Percentiles rank a stretch among this genome's conserved stretches.
phyloP scores from a whole-genome alignment of 35 echinoderm and acorn worm species.

The Strongylocentrotus purpuratus region DNA sequence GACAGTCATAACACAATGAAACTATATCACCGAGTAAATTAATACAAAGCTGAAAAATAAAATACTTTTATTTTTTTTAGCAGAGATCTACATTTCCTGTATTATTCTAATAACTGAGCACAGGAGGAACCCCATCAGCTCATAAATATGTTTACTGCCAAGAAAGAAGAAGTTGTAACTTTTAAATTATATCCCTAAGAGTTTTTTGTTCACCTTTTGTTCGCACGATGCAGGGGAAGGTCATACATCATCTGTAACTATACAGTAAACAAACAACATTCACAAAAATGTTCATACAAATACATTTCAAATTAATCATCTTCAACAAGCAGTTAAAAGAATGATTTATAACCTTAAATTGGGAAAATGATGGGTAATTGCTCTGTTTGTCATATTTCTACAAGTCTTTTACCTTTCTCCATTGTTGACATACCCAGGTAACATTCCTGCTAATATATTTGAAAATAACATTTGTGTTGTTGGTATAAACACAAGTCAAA shows the following conservation, averaged over 20 bases:
- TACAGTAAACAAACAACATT: background rate
- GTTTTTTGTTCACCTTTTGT: too few species aligned
- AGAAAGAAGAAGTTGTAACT: too few species aligned
- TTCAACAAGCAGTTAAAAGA: background rate
- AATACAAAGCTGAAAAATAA: too few species aligned
- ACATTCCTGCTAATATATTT: background rate
- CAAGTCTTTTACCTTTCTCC: background rate
- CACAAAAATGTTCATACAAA: background rate
- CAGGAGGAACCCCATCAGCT: too few species aligned
- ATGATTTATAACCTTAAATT: background rate
- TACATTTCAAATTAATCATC: background rate
- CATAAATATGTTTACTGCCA: too few species aligned
- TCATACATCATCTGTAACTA: background rate
- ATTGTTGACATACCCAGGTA: background rate
- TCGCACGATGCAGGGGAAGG: background rate
- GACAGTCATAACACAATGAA: too few species aligned
- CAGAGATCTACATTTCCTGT: too few species aligned
- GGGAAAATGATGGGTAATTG: background rate
- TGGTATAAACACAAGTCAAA: background rate
- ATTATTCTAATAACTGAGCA: too few species aligned
- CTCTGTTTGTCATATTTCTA: background rate
- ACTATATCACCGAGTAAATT: too few species aligned
- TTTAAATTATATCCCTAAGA: too few species aligned
- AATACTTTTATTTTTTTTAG: too few species aligned
- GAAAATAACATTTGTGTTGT: background rate